Evolutionary conservation across 2,797 vertebrate genomes (phyloP).

Genomic region (Varecia variegata): DNA sequence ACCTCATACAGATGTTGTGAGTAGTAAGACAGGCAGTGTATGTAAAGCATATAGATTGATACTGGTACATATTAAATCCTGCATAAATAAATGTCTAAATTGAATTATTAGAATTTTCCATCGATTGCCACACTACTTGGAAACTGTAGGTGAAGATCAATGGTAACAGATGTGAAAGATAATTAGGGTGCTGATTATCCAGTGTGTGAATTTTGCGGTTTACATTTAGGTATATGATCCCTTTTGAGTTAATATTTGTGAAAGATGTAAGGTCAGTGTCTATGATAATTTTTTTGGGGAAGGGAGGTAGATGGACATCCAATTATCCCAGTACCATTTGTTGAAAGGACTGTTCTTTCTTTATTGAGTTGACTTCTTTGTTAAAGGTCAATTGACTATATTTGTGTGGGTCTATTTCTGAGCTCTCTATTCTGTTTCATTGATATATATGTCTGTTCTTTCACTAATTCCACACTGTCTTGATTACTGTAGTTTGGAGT

Average conservation of each 20-base stretch:
- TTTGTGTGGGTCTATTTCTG: background rate
- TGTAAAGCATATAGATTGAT: background rate
- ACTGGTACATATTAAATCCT: background rate
- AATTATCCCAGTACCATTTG: background rate
- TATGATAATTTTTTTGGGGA: background rate
- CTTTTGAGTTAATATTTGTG: slow-evolving; percentile 1
- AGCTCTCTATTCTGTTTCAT: background rate
- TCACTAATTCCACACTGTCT: background rate
- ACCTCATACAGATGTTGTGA: background rate
- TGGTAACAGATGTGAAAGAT: background rate
- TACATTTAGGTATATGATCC: background rate
- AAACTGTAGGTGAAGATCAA: background rate
- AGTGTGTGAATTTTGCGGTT: background rate
- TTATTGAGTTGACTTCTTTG: background rate
- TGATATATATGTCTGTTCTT: background rate
- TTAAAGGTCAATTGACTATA: background rate
- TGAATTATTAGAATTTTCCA: background rate
- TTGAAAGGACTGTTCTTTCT: background rate
- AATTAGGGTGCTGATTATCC: background rate
- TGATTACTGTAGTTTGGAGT: background rate
- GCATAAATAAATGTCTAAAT: background rate
- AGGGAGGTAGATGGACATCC: background rate
- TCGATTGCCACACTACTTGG: background rate
- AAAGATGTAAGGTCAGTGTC: background rate
- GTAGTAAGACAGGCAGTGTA: background rate